Conservation (phyloP, 2,113 vertebrate species). For the Pionites leucogaster region DNA sequence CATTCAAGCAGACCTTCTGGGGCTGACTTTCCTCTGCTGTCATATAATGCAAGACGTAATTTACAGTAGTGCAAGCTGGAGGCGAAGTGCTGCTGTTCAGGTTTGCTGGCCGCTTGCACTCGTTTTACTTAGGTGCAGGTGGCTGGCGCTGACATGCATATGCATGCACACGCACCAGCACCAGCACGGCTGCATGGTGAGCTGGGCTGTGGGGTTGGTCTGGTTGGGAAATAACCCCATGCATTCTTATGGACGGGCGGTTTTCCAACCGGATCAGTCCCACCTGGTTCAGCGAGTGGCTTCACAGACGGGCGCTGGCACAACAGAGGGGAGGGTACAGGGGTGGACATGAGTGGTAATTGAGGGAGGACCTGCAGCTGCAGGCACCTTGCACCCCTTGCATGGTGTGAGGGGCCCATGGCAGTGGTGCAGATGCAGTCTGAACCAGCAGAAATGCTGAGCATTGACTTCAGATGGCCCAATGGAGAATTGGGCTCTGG, state of each 20-base stretch:
- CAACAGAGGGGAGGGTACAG: neutral
- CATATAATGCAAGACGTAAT: fast-evolving
- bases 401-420: fast-evolving
- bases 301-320: fast-evolving
- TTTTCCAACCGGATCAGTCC: neutral
- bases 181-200: fast-evolving
- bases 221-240: neutral
- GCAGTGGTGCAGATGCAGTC: fast-evolving
- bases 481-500: neutral
- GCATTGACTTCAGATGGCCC: neutral
- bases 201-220: fast-evolving
- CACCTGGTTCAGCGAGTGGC: fast-evolving
- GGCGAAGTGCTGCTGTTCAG: neutral
- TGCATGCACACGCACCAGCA: neutral
- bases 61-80: neutral
- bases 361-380: neutral
- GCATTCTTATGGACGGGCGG: neutral
- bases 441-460: neutral
- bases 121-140: neutral
- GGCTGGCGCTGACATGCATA: fast-evolving
- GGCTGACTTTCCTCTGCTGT: neutral
- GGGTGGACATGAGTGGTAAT: neutral
- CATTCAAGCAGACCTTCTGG: neutral
- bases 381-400: fast-evolving
- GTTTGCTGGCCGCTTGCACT: neutral